Percentiles rank a stretch among this genome's conserved stretches.
phyloP scores from a whole-genome alignment of 2,113 vertebrate genomes.

The Antigone vipio region DNA sequence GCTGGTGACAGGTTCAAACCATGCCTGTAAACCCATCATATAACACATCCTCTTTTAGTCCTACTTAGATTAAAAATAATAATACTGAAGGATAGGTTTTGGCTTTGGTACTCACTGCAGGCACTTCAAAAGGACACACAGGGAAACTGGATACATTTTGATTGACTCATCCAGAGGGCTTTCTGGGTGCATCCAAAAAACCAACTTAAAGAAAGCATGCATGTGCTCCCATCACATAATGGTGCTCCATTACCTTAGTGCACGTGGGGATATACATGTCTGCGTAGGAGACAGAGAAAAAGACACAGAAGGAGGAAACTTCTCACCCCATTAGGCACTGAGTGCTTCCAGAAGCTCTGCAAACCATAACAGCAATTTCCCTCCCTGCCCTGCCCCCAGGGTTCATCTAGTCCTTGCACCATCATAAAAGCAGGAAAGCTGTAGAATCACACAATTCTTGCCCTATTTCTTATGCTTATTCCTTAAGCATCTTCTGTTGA shows the following conservation, averaged over 20 bases:
- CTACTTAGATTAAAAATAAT: conserved; percentile 44
- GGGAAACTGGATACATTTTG: background rate
- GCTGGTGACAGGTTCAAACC: conserved; percentile 57
- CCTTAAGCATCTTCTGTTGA: background rate
- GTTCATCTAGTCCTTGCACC: conserved; percentile 11
- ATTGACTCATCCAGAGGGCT: background rate
- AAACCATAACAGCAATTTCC: conserved; percentile 39
- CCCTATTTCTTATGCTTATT: background rate
- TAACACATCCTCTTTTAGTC: conserved; percentile 55
- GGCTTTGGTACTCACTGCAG: background rate
- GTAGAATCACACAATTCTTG: background rate
- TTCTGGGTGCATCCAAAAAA: background rate
- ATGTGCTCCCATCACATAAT: background rate
- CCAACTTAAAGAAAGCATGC: background rate
- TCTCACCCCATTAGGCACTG: conserved; percentile 62
- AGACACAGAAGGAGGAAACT: conserved; percentile 46
- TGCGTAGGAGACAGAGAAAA: background rate
- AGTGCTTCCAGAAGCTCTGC: conserved; percentile 64
- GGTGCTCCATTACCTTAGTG: background rate
- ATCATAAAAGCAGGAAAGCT: background rate
- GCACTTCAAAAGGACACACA: conserved; percentile 11
- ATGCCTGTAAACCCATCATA: conserved; percentile 33
- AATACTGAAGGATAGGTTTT: conserved; percentile 14
- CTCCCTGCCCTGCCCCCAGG: conserved; percentile 15
- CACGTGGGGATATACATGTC: background rate